Conservation (phyloP, 2,888 invertebrate species). For the Netelia inedita region DNA sequence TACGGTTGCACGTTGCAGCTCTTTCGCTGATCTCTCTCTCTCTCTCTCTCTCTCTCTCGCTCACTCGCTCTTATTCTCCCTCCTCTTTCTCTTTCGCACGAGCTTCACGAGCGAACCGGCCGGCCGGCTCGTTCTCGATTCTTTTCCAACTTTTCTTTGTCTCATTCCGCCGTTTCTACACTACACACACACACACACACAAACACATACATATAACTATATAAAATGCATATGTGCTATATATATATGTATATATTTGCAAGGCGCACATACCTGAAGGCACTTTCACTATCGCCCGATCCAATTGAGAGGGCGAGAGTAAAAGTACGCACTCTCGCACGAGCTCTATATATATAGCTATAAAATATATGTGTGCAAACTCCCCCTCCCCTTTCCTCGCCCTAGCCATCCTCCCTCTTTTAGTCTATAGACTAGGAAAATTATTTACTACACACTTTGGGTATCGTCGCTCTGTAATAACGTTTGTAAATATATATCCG, state of each 20-base stretch:
- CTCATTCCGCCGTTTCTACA: conserved; percentile 75
- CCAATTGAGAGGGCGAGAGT: conserved; percentile 74
- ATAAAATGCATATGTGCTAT: conserved; percentile 14
- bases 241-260: conserved; percentile 2
- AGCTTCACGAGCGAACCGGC: conserved; percentile 46
- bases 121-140: conserved; percentile 66
- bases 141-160: conserved; percentile 82
- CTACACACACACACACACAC: conserved; percentile 31
- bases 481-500: conserved; percentile 48
- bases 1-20: conserved; percentile 54
- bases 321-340: conserved; percentile 64
- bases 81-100: conserved; percentile 9
- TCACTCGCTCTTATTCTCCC: conserved; percentile 1
- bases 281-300: conserved; percentile 83
- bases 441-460: conserved; percentile 8
- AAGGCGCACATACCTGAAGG: conserved; percentile 59
- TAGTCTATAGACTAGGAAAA: conserved; percentile 22
- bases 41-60: conserved; percentile 22
- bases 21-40: conserved; percentile 10
- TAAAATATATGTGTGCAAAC: conserved; percentile 7
- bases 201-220: background rate
- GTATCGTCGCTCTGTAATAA: conserved; percentile 15
- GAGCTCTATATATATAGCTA: conserved; percentile 29
- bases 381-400: background rate
- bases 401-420: background rate